These are phyloP conservation scores for Agriopis leucophaearia DNA, from an alignment of 2,888 invertebrate genomes.

Conservation along the genomic window DNA sequence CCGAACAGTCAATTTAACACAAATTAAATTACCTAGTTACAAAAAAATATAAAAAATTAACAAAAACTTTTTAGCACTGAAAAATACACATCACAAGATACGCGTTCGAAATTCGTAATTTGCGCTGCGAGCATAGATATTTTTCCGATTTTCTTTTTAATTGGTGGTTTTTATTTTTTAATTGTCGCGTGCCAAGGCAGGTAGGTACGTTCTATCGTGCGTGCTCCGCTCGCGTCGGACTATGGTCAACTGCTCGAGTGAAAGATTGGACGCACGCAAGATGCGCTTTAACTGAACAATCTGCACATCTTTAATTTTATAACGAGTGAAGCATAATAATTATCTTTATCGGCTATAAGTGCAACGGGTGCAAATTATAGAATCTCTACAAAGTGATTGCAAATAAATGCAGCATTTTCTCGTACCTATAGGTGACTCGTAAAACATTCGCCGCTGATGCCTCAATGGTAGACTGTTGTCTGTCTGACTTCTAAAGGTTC, in stretches of 20 bases:
- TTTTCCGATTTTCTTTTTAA: constrained; percentile 46
- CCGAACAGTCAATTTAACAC: constrained; percentile 46
- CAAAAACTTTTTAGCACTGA: constrained; percentile 39
- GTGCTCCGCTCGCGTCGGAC: constrained; percentile 75
- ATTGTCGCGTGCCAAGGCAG: constrained; percentile 59
- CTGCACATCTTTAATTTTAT: constrained; percentile 42
- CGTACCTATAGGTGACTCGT: too few species aligned
- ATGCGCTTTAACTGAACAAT: constrained; percentile 36
- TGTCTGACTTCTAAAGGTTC: too few species aligned
- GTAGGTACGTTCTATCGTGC: constrained; percentile 53
- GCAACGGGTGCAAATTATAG: neutral
- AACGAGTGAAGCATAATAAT: constrained; percentile 33
- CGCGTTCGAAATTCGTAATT: constrained; percentile 50
- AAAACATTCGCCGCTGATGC: too few species aligned
- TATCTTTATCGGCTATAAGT: constrained; percentile 16
- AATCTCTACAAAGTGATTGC: neutral
- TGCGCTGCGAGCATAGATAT: constrained; percentile 43
- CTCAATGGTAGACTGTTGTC: too few species aligned
- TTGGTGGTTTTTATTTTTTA: constrained; percentile 50
- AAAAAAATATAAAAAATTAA: constrained; percentile 27
- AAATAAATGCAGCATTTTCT: too few species aligned
- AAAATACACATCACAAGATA: constrained; percentile 54
- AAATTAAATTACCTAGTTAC: constrained; percentile 43
- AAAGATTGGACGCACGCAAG: constrained; percentile 53
- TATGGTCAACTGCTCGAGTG: constrained; percentile 77